Base-by-base conservation (phyloP, 2,888 invertebrate species). In the Volucella inflata region DNA sequence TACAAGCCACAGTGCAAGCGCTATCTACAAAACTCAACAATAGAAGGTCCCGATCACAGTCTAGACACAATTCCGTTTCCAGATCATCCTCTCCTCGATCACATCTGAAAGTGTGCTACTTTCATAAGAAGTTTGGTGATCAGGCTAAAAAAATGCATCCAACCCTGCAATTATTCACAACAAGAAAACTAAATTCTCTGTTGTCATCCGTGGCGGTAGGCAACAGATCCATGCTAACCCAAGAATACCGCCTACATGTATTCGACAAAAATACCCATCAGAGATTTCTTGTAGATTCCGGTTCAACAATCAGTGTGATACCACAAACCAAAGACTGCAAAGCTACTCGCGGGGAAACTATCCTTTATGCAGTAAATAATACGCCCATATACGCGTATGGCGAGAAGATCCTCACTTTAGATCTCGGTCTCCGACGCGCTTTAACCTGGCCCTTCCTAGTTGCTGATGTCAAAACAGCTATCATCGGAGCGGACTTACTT, bases 1-100 rank as follows among this genome's bases (percentile, higher is more conserved):
- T 64, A 30, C 51, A 51, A 51, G 48, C 64, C 11, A 64, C 48
- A 36, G 64, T 64, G 8, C 50, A 64, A 64, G 30, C 46, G 8
- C 11, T 65, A 51, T 51, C 21, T 21, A 21, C 17, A 51, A 51
- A 51, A 51, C 17, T 51, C 14, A 17, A 51, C 3, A 51, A 17
- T 17, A 51, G 17, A 51, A 51, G 64, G 21, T 30, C 64, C 50
- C 48, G 36, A 51, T 10, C 46, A 8, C 46, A 62, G 62, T 62
- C 48, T 16, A 62, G 48, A 62, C 44, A 46, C 30, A 62, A 21
- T n/a, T 62, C 48, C 21, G 6, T 62, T 51, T 51, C 21, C 51
- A 17, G 4, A 17, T 4, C 51, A 51, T 51, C 51, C 14, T 51
- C 51, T 51, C 16, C 51, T 51, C 16, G 21, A 51, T 51, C 51